These are phyloP conservation scores for Ptychoptera albimana DNA, from an alignment of 2,888 invertebrate species.

Conservation along the genomic window DNA sequence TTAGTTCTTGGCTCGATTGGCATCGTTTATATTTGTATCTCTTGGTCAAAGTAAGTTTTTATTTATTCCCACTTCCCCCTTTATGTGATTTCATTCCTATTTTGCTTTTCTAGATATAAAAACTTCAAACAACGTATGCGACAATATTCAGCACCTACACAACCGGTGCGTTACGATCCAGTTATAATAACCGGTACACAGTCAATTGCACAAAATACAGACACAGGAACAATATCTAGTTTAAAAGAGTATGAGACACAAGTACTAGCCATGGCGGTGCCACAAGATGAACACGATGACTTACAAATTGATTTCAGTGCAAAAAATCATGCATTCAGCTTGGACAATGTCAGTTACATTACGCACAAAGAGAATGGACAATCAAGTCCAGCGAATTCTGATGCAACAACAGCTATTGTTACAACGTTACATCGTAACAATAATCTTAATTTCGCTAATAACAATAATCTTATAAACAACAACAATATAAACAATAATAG, in stretches of 20 bases:
- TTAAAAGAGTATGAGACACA: slow-evolving; percentile 91
- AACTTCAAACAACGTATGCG: slow-evolving; percentile 73
- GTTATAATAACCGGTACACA: slow-evolving; percentile 30
- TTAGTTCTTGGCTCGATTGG: slow-evolving; percentile 74
- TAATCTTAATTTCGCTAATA: slow-evolving; percentile 22
- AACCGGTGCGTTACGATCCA: slow-evolving; percentile 50
- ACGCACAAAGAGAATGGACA: slow-evolving; percentile 64
- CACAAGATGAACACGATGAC: slow-evolving; percentile 68
- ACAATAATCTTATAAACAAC: slow-evolving; percentile 8
- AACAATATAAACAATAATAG: slow-evolving; percentile 19
- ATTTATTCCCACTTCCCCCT: not conserved
- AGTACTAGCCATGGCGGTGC: slow-evolving; percentile 76
- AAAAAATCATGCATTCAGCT: slow-evolving; percentile 71
- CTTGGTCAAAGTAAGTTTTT: slow-evolving; percentile 68
- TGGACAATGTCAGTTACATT: slow-evolving; percentile 80
- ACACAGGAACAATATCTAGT: slow-evolving; percentile 34
- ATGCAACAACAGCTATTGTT: slow-evolving; percentile 67
- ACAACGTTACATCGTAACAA: slow-evolving; percentile 35
- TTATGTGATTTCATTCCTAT: not conserved
- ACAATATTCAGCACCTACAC: slow-evolving; percentile 50
- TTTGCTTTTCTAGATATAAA: slow-evolving; percentile 48
- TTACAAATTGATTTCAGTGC: slow-evolving; percentile 75
- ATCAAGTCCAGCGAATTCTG: slow-evolving; percentile 67
- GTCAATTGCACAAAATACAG: slow-evolving; percentile 24
- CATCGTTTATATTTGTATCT: slow-evolving; percentile 83